These are phyloP conservation scores for Phthorimaea operculella DNA, from an alignment of 1,140 invertebrate species.

Conservation along the genomic window DNA sequence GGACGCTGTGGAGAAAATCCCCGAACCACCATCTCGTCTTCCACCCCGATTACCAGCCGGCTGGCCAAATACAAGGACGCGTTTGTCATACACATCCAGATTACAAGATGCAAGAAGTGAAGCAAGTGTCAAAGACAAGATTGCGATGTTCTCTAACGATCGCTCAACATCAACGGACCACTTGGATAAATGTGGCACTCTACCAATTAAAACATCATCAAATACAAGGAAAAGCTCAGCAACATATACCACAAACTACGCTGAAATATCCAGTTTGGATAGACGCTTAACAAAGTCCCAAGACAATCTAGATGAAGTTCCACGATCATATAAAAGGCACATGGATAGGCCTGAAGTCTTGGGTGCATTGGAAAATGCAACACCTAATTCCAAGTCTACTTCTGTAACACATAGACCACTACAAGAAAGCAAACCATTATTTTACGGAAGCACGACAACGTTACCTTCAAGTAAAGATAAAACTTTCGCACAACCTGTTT, in stretches of 20 bases:
- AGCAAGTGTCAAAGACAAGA: conserved; percentile 85
- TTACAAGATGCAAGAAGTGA: conserved; percentile 80
- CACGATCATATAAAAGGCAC: conserved; percentile 45
- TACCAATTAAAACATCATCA: conserved; percentile 52
- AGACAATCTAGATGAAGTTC: conserved; percentile 60
- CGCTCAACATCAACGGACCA: conserved; percentile 61
- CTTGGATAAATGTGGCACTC: conserved; percentile 62
- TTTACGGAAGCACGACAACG: conserved; percentile 58
- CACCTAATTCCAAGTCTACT: conserved; percentile 10
- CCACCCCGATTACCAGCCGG: conserved; percentile 41
- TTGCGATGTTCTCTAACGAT: conserved; percentile 83
- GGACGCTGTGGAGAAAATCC: conserved; percentile 74
- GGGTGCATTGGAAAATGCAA: conserved; percentile 41
- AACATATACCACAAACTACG: conserved; percentile 38
- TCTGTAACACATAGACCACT: conserved; percentile 25
- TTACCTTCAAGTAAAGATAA: conserved; percentile 38
- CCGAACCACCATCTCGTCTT: conserved; percentile 41
- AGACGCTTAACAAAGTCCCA: conserved; percentile 58
- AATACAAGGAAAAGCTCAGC: conserved; percentile 39
- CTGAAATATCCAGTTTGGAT: conserved; percentile 49
- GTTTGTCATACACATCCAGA: conserved; percentile 60
- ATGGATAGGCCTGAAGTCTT: conserved; percentile 52
- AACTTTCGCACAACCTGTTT: conserved; percentile 32
- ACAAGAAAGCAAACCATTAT: conserved; percentile 44
- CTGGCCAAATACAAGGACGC: conserved; percentile 43